Evolutionary conservation across 2,797 vertebrate species (phyloP), one percentile per base, ranked within the genome.

Genomic region (Lophius americanus): DNA sequence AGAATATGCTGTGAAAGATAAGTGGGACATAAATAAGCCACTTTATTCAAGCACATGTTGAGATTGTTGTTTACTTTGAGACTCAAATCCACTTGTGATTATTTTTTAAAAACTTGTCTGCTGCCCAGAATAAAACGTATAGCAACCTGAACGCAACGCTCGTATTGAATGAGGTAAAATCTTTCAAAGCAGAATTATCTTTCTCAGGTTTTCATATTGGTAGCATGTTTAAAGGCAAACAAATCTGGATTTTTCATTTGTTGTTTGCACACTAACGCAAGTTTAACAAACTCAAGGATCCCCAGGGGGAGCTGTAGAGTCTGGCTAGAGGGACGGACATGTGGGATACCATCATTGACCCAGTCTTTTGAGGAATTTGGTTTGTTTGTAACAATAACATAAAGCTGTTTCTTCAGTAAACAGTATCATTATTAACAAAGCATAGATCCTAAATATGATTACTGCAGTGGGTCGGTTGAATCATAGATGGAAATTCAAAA

Each of bases 1-100:
- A 62, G 52, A 71, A 54, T 37, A 36, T 47, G 50, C 42, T 50
- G 56, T 75, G 52, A 56, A 23, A 76, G 73, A 48, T 35, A 50
- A 57, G 66, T 14, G 60, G 42, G 39, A 52, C 68, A 74, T 75
- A 69, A 52, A 76, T 62, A 67, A 62, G 64, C 63, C 48, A 68
- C 49, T 67, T 62, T 59, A 70, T 70, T 76, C 53, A 53, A 76
- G 63, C 57, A 35, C 58, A 68, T n/a, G 69, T 60, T 72, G 64
- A 68, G 64, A 42, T 50, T 59, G 62, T 53, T 75, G 71, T 80
- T 69, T 71, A 61, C 46, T 51, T 44, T 76, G 54, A 69, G 51
- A 1, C 23, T 23, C 23, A 23, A 23, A 23, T 69, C 61, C 72
- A 32, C 64, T 60, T 57, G 60, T 63, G 43, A 68, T 73, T 54